Percentiles rank a stretch among this genome's conserved stretches.
Evolutionary conservation across 2,888 invertebrate species (phyloP).

Genomic region (Ophion slaviceki): DNA sequence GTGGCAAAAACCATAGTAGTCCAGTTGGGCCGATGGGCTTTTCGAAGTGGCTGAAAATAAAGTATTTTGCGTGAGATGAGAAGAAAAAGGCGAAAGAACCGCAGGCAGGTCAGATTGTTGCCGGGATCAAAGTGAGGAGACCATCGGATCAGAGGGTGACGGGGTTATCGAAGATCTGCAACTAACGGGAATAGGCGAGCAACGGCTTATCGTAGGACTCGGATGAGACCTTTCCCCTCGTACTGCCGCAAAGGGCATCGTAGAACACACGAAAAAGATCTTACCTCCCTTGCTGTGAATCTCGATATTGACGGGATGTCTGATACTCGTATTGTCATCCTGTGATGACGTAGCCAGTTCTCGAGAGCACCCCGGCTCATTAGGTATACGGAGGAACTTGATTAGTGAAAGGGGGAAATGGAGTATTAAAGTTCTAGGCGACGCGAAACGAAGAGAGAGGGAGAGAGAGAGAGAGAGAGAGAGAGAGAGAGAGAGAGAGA

Average conservation of each 20-base stretch:
- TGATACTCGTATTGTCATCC: constrained; percentile 41
- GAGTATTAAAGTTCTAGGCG: constrained; percentile 68
- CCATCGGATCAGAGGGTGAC: constrained; percentile 64
- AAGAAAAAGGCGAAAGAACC: constrained; percentile 22
- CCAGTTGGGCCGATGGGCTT: constrained; percentile 52
- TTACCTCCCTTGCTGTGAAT: constrained; percentile 22
- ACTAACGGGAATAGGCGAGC: constrained; percentile 56
- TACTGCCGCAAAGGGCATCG: constrained; percentile 10
- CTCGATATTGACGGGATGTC: constrained; percentile 56
- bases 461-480: constrained; percentile 10
- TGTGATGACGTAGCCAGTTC: constrained; percentile 18
- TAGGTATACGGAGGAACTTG: constrained; percentile 60
- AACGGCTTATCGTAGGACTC: constrained; percentile 55
- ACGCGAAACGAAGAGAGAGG: constrained; percentile 51
- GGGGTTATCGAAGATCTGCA: constrained; percentile 65
- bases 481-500: constrained; percentile 49
- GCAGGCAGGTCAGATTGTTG: constrained; percentile 23
- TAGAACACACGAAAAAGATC: constrained; percentile 22
- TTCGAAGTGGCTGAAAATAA: constrained; percentile 46
- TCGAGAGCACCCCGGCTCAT: constrained; percentile 47
- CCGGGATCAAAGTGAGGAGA: constrained; percentile 37
- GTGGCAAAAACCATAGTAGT: constrained; percentile 46
- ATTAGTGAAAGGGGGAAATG: constrained; percentile 64
- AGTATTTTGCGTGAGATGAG: constrained; percentile 43
- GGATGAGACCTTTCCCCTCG: constrained; percentile 30